Conservation (phyloP, 2,888 invertebrate genomes). For the Epirrhoe alternata region DNA sequence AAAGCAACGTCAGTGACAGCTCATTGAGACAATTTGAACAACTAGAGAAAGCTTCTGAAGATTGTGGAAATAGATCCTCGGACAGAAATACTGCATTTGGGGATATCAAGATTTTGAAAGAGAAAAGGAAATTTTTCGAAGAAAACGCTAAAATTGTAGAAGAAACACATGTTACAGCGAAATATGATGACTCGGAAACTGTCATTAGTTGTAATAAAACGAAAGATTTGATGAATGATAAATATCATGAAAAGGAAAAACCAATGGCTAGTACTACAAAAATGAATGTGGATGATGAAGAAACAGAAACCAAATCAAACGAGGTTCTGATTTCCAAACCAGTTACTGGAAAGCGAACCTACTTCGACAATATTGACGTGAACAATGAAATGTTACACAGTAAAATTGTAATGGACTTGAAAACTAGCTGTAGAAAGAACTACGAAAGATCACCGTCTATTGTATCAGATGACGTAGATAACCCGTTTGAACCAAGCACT, state of each 20-base stretch:
- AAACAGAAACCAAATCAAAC: conserved; percentile 17
- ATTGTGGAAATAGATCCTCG: conserved; percentile 14
- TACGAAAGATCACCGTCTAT: conserved; percentile 68
- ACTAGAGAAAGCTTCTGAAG: conserved; percentile 56
- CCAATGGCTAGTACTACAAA: background rate
- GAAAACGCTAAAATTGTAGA: conserved; percentile 8
- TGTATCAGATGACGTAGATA: conserved; percentile 59
- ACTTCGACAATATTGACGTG: conserved; percentile 59
- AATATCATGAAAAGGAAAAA: conserved; percentile 1
- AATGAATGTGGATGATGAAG: conserved; percentile 8
- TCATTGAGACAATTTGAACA: conserved; percentile 66
- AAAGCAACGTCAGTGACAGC: conserved; percentile 51
- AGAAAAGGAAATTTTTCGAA: conserved; percentile 50
- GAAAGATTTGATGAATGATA: conserved; percentile 14
- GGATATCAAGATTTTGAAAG: conserved; percentile 55
- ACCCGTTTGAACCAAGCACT: conserved; percentile 61
- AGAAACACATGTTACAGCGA: conserved; percentile 8
- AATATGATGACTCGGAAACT: conserved; percentile 15
- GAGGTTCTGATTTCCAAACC: conserved; percentile 29
- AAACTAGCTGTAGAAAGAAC: conserved; percentile 41
- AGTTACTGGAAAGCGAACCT: conserved; percentile 51
- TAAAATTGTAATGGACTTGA: conserved; percentile 47
- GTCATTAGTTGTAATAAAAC: conserved; percentile 27
- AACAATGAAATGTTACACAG: conserved; percentile 42
- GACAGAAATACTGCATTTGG: conserved; percentile 45